Percentiles rank a stretch among this genome's conserved stretches.
Evolutionary conservation across 35 echinoderm and acorn worm genomes (phyloP).

Genomic region (Amphiura filiformis): DNA sequence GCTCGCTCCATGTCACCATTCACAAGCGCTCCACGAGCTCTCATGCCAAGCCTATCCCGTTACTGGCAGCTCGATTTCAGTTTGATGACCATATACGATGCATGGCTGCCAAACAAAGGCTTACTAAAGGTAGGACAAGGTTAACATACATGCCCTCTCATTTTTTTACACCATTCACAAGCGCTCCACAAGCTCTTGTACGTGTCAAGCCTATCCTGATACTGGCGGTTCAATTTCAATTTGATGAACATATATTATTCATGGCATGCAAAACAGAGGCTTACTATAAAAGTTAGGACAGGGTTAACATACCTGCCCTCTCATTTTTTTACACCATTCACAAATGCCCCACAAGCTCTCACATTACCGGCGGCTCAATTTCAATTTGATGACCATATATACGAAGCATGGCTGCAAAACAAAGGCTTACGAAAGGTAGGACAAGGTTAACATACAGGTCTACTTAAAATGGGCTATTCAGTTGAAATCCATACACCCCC

Average conservation of each 20-base stretch:
- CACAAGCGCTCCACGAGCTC: constrained; percentile 83
- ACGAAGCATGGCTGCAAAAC: constrained; percentile 96
- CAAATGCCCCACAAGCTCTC: constrained; percentile 65
- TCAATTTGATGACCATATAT: constrained; percentile 99
- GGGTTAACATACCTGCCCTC: constrained; percentile 83
- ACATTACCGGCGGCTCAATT: constrained; percentile 81
- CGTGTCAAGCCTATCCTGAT: constrained; percentile 81
- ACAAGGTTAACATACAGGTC: background rate
- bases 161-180: constrained; percentile 73
- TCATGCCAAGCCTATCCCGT: constrained; percentile 79
- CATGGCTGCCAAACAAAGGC: constrained; percentile 98
- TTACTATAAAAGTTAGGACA: constrained; percentile 24
- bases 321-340: constrained; percentile 91
- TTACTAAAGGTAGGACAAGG: constrained; percentile 67
- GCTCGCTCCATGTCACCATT: constrained; percentile 82
- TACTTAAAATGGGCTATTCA: too few species aligned
- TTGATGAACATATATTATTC: constrained; percentile 75
- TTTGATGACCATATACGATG: constrained; percentile 99
- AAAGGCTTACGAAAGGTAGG: constrained; percentile 90
- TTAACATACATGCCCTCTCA: background rate
- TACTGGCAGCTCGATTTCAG: constrained; percentile 84
- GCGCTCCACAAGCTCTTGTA: constrained; percentile 49
- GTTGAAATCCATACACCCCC: too few species aligned
- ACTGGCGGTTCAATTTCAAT: constrained; percentile 82
- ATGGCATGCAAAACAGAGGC: background rate